Conservation (phyloP, 1,140 invertebrate genomes). For the Oedothorax gibbosus region DNA sequence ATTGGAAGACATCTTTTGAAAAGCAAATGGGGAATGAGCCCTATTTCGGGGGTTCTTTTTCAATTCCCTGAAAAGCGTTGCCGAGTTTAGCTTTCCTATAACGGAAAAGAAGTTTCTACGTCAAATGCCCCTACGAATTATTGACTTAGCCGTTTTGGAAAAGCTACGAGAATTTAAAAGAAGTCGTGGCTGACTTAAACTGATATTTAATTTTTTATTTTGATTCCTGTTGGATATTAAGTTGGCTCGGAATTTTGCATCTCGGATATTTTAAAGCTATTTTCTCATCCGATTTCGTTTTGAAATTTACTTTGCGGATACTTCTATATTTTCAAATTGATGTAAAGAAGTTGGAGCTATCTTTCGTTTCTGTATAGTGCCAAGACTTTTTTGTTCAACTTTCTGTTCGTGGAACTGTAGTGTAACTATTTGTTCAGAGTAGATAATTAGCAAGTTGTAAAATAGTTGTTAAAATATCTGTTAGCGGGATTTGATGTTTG, state of each 20-base stretch:
- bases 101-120: background rate
- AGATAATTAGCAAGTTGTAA: too few species aligned
- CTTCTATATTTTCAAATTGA: too few species aligned
- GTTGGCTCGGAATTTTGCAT: background rate
- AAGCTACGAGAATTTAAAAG: background rate
- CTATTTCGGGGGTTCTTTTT: slow-evolving; percentile 13
- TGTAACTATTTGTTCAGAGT: too few species aligned
- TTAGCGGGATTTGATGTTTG: too few species aligned
- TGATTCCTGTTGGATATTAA: background rate
- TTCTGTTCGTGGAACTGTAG: too few species aligned
- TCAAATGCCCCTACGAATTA: slow-evolving; percentile 12
- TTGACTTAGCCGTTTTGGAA: slow-evolving; percentile 8
- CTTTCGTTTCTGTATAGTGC: too few species aligned
- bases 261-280: background rate
- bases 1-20: slow-evolving; percentile 53
- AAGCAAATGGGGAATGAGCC: slow-evolving; percentile 34
- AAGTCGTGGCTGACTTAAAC: background rate
- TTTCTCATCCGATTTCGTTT: too few species aligned
- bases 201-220: slow-evolving; percentile 18
- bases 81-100: background rate
- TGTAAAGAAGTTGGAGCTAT: too few species aligned
- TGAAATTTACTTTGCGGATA: too few species aligned
- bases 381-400: too few species aligned
- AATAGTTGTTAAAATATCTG: too few species aligned
- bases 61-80: slow-evolving; percentile 15